Base-by-base conservation (phyloP, 2,888 invertebrate genomes). In the Acrobasis consociella region DNA sequence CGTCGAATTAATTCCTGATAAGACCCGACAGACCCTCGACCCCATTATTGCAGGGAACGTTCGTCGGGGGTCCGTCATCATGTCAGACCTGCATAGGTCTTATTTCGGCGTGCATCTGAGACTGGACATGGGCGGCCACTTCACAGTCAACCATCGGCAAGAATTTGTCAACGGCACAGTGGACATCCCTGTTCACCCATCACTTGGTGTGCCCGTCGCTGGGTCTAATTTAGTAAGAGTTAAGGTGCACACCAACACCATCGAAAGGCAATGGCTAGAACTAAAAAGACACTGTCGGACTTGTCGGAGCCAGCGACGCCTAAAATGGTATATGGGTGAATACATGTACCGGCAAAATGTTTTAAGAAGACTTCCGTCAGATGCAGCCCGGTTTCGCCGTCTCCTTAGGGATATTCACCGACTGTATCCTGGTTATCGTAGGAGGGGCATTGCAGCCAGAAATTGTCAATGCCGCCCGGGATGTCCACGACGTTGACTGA, bases 341-440 rank as follows among this genome's bases (percentile, higher is more conserved):
- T 70, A 65, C 17, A 72, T 70, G 69, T 72, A 72, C 64, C 67
- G 70, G 0, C 63, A 67, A 39, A 71, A 71, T 60, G 60, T 67
- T 9, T 22, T 22, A 22, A 1, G 22, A 3, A 22, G 2, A 22
- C 22, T 22, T 22, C 22, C 22, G 22, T 22, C 22, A 22, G 22
- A 22, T 22, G 22, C 22, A 22, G 22, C 22, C 22, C 58, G 67
- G 10, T 69, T 68, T 42, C 58, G 65, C 11, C 59, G 58, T 31
- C 49, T 55, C 16, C 52, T 62, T 22, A 49, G 64, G 52, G 59
- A 64, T 58, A 46, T 22, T 2, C 58, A 16, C 62, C 9, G 39
- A 7, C 9, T 39, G 58, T 51, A 15, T 16, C 50, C 16, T 9
- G 50, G 17, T 5, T 10, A 16, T 5, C 16, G 10, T 15, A 50